Evolutionary conservation across 2,888 invertebrate species (phyloP), one percentile per base, ranked within the genome.

Genomic region (Athalia circularis): DNA sequence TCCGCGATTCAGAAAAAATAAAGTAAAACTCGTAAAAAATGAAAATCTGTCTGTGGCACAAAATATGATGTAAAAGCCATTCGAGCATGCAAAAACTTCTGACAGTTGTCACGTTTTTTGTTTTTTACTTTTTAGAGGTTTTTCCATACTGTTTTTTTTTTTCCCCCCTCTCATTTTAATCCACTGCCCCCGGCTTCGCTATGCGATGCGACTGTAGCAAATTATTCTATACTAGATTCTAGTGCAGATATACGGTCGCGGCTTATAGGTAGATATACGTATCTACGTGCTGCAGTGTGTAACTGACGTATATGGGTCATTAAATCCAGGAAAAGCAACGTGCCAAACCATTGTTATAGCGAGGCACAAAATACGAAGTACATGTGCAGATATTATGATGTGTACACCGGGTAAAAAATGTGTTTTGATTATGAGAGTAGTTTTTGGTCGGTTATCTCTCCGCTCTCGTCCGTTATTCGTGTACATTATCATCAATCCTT

Each of bases 251-350:
- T 72, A 72, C 59, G 29, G 45, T 57, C 47, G 54, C 54, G 13
- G 45, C 57, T 68, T 68, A 68, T 68, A 52, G 52, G 11, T 54
- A n/a, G 68, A 54, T 54, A 68, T 54, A 48, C 48, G 8, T 29
- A 29, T 29, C 29, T 29, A 29, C 29, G 29, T 57, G 45, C 47
- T 72, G 47, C 13, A 72, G 45, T 59, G 45, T 57, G 72, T 72
- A 72, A 59, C 59, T 57, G 72, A 72, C 72, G 13, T 72, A 72
- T 72, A 72, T 72, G 72, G 72, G 72, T 72, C 57, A 47, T 72
- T 72, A 72, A 72, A 72, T 72, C 47, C 72, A 59, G 57, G 45
- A 11, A 29, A 72, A 43, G 59, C 59, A 72, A 57, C 52, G 9
- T 59, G 47, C 72, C 57, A 43, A 45, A 72, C 13, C 59, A 52